Percentiles rank a stretch among this genome's conserved stretches.
These are phyloP conservation scores for Harpalus rubripes DNA, from an alignment of 2,888 invertebrate species.

Conservation along the genomic window DNA sequence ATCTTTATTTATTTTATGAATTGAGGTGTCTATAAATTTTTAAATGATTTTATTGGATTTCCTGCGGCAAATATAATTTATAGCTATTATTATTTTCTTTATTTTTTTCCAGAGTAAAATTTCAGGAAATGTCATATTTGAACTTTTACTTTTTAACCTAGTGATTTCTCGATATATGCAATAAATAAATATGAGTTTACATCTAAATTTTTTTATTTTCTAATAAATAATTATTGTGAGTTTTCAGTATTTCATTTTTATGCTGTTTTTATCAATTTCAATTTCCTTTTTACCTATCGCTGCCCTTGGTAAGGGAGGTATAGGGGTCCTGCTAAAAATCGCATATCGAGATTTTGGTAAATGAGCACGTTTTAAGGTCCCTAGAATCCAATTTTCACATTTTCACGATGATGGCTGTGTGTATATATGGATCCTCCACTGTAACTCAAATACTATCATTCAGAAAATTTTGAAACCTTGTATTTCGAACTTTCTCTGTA, in stretches of 20 bases:
- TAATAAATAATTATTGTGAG: neutral
- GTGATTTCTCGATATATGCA: neutral
- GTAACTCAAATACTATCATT: too few relatives aligned
- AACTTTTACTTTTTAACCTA: neutral
- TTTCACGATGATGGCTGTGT: too few relatives aligned
- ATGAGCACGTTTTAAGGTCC: too few relatives aligned
- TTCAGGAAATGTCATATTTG: neutral
- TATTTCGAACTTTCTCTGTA: too few relatives aligned
- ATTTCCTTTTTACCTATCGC: too few relatives aligned
- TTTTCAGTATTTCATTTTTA: neutral
- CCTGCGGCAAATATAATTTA: neutral
- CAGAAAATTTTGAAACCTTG: too few relatives aligned
- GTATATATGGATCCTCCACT: too few relatives aligned
- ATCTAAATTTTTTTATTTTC: too few relatives aligned
- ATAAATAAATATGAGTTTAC: neutral
- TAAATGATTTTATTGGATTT: neutral
- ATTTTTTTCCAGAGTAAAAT: neutral
- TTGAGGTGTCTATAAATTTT: conserved; percentile 1
- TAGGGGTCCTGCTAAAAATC: too few relatives aligned
- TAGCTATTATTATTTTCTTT: neutral
- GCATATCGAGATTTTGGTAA: too few relatives aligned
- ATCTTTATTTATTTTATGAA: conserved; percentile 24
- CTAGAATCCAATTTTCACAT: too few relatives aligned
- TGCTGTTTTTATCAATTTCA: neutral
- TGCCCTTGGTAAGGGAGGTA: too few relatives aligned